Conservation (phyloP, 2,113 vertebrate species). For the Rhabdornis inornatus region DNA sequence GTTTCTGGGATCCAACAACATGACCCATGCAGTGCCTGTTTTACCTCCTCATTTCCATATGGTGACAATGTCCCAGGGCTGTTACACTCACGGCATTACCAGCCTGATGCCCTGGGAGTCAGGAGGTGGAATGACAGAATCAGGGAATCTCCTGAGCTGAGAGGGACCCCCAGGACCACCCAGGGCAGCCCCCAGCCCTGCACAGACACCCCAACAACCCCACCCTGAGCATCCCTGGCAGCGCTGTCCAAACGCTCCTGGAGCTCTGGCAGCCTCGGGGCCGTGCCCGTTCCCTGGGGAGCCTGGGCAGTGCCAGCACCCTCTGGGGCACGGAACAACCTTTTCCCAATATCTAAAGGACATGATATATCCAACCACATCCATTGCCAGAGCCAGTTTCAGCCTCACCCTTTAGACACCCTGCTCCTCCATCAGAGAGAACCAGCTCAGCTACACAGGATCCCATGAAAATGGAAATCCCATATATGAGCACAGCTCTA, state of each 20-base stretch:
- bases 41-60: neutral
- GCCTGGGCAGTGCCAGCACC: neutral
- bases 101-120: neutral
- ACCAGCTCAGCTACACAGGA: neutral
- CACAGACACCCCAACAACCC: neutral
- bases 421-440: neutral
- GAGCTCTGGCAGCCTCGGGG: neutral
- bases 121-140: neutral
- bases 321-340: neutral
- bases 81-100: too few species aligned
- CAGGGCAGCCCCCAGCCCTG: neutral
- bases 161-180: neutral
- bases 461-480: neutral
- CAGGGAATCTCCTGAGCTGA: neutral
- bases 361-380: fast-evolving
- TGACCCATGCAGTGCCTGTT: neutral
- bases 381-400: neutral
- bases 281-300: neutral
- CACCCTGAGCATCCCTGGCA: neutral
- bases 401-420: fast-evolving
- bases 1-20: too few species aligned
- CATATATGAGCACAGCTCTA: fast-evolving
- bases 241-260: neutral
- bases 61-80: neutral
- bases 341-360: neutral